These are phyloP conservation scores for Artibeus jamaicensis DNA, from an alignment of 2,797 vertebrate genomes.

Conservation along the genomic window DNA sequence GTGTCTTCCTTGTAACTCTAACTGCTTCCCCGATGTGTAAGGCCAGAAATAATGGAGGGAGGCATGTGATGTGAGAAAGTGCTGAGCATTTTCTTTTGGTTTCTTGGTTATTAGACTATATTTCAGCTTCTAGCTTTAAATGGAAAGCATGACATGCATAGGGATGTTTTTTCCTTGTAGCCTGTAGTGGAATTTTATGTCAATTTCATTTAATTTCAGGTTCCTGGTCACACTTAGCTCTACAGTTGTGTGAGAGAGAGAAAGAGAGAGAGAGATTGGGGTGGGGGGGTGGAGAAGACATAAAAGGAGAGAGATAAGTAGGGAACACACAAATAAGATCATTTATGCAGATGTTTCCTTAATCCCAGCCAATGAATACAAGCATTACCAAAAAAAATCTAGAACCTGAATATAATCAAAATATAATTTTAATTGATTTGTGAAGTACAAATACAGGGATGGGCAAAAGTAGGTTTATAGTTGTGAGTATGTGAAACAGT, in stretches of 20 bases:
- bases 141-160: neutral
- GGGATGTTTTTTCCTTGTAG: neutral
- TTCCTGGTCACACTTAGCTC: neutral
- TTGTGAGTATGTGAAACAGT: neutral
- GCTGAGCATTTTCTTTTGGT: neutral
- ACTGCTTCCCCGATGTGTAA: slow-evolving; percentile 51
- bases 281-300: neutral
- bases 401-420: neutral
- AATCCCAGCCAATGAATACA: neutral
- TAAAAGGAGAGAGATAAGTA: neutral
- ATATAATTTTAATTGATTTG: neutral
- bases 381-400: neutral
- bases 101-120: slow-evolving; percentile 20
- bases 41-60: slow-evolving; percentile 9
- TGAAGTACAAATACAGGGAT: neutral
- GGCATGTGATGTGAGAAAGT: slow-evolving; percentile 6
- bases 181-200: slow-evolving; percentile 58
- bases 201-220: slow-evolving; percentile 44
- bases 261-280: too few species aligned
- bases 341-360: neutral
- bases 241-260: neutral
- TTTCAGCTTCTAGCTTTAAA: slow-evolving; percentile 31
- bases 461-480: neutral
- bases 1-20: slow-evolving; percentile 36
- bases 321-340: neutral